These are phyloP conservation scores for Meta bourneti DNA, from an alignment of 2,888 invertebrate genomes.

Conservation along the genomic window DNA sequence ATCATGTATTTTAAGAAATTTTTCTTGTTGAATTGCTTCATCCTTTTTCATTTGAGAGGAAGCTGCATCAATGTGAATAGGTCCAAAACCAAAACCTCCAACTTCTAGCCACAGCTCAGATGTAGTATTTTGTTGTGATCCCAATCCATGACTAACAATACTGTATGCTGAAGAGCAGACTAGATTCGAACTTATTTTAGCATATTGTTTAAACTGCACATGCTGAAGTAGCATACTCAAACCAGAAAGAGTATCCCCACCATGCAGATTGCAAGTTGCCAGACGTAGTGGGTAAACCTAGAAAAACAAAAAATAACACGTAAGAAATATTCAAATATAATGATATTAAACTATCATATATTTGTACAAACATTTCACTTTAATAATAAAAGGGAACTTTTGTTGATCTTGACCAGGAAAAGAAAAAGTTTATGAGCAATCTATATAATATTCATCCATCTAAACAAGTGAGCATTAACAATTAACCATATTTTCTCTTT, in stretches of 20 bases:
- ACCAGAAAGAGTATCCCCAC: constrained; percentile 93
- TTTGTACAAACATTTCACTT: no score
- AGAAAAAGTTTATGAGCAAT: not conserved
- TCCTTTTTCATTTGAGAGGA: constrained; percentile 75
- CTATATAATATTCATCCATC: no score
- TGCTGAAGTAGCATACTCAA: constrained; percentile 91
- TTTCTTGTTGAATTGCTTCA: constrained; percentile 79
- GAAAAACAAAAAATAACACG: constrained; percentile 34
- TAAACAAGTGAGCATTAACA: no score
- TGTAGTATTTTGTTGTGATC: constrained; percentile 71
- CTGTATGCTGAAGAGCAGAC: constrained; percentile 76
- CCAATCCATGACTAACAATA: constrained; percentile 78
- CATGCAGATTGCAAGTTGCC: constrained; percentile 96
- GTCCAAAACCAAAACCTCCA: constrained; percentile 93
- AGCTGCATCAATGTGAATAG: constrained; percentile 91
- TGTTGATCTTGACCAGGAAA: not conserved
- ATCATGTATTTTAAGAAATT: constrained; percentile 85
- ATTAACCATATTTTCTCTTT: no score
- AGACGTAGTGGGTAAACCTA: constrained; percentile 91
- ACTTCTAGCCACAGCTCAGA: constrained; percentile 90
- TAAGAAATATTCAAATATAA: constrained; percentile 47
- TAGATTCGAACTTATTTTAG: constrained; percentile 82
- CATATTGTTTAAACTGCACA: constrained; percentile 86
- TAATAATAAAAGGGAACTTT: not conserved
- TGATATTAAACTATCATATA: not conserved